phyloP scores from a whole-genome alignment of 2,113 vertebrate species.

The Strigops habroptila region DNA sequence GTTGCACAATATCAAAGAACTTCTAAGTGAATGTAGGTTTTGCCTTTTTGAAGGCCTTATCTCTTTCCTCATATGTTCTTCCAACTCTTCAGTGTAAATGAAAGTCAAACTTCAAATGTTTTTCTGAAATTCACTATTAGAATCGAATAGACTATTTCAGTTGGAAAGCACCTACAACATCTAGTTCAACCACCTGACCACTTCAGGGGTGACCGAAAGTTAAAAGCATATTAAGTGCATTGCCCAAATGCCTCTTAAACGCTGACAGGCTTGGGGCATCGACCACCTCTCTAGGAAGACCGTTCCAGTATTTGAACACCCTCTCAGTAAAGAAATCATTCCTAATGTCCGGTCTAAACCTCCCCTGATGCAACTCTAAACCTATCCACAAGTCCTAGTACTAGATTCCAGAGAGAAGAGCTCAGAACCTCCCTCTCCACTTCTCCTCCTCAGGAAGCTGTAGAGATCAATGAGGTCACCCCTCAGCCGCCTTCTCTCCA shows the following conservation, averaged over 20 bases:
- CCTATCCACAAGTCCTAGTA: accelerated
- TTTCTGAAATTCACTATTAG: not conserved
- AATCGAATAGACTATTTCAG: not conserved
- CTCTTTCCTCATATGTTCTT: not conserved
- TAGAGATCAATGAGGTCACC: not conserved
- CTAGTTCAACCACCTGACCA: not conserved
- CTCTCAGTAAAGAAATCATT: not conserved
- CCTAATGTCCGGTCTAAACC: not conserved
- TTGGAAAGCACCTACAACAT: not conserved
- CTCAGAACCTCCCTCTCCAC: not conserved
- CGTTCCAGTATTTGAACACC: not conserved
- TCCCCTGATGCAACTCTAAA: not conserved
- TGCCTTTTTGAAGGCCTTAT: not conserved
- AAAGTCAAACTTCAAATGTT: not conserved
- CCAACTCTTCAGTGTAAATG: not conserved
- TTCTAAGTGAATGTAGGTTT: not conserved
- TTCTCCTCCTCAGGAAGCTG: not conserved
- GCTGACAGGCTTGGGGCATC: not conserved
- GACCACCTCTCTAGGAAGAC: not conserved
- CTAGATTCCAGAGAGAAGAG: not conserved
- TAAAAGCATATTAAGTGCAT: not conserved
- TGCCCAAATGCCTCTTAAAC: not conserved
- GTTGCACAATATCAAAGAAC: not conserved
- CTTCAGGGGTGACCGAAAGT: not conserved
- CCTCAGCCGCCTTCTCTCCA: not conserved